Evolutionary conservation across 2,797 vertebrate species (phyloP).

Genomic region (Caiman crocodilus): DNA sequence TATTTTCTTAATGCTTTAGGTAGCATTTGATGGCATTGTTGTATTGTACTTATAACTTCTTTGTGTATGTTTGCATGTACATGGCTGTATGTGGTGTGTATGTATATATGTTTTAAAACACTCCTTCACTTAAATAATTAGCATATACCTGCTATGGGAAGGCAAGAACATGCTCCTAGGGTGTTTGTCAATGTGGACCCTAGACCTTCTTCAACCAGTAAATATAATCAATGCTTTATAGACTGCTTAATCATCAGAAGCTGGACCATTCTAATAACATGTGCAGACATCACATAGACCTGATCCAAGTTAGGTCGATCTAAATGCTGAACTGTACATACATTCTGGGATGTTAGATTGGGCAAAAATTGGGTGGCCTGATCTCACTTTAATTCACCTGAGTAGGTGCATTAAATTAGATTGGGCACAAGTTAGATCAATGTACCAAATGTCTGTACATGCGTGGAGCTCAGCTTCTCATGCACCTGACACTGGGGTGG

Average conservation of each 20-base stretch:
- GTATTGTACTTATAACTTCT: not conserved
- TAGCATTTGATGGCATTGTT: not conserved
- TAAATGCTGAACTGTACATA: too few relatives aligned
- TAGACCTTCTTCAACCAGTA: not conserved
- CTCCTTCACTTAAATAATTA: not conserved
- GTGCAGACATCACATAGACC: too few relatives aligned
- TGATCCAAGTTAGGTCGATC: too few relatives aligned
- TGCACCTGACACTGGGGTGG: too few relatives aligned
- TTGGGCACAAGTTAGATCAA: too few relatives aligned
- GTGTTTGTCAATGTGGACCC: not conserved
- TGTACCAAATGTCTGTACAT: too few relatives aligned
- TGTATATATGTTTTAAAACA: not conserved
- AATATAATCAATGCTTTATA: not conserved
- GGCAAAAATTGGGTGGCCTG: too few relatives aligned
- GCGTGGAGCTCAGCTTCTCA: too few relatives aligned
- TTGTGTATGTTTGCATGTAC: not conserved
- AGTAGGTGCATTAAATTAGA: too few relatives aligned
- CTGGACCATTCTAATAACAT: not conserved
- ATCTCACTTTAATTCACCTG: too few relatives aligned
- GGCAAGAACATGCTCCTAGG: not conserved
- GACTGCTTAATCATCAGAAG: not conserved
- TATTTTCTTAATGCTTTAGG: not conserved
- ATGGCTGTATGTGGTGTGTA: not conserved
- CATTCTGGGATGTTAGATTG: too few relatives aligned
- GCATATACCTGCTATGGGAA: not conserved